phyloP scores from a whole-genome alignment of 2,888 invertebrate genomes.

The Alloscopus bannaensis region DNA sequence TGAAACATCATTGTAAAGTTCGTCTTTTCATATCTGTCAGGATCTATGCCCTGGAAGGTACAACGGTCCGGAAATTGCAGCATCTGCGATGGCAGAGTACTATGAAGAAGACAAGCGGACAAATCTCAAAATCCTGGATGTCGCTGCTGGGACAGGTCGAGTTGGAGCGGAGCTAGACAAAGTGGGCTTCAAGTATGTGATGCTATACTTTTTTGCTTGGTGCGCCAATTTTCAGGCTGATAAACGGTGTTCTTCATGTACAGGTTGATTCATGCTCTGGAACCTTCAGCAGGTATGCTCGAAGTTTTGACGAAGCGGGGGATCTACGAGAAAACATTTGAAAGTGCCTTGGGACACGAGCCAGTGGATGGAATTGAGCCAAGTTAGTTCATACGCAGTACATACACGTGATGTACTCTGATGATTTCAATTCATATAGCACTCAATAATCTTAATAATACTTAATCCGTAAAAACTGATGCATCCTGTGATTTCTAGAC shows the following conservation, averaged over 20 bases:
- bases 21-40: constrained; percentile 22
- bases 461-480: background rate
- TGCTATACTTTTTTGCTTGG: no score
- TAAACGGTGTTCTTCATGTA: no score
- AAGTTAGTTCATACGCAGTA: constrained; percentile 43
- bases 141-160: constrained; percentile 76
- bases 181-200: constrained; percentile 68
- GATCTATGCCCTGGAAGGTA: constrained; percentile 72
- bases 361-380: constrained; percentile 52
- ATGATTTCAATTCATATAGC: no score
- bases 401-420: background rate
- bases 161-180: constrained; percentile 74
- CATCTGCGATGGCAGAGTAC: constrained; percentile 73
- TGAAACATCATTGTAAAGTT: background rate
- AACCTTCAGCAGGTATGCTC: constrained; percentile 75
- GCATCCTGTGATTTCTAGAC: constrained; percentile 66
- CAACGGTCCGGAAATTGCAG: constrained; percentile 74
- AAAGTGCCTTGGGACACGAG: constrained; percentile 71
- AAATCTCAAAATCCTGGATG: constrained; percentile 74
- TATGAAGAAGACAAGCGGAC: constrained; percentile 70
- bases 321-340: constrained; percentile 73
- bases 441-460: background rate
- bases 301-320: constrained; percentile 73
- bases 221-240: no score
- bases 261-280: constrained; percentile 74